Conservation (phyloP, 2,888 invertebrate species). For the Conomelus anceps region DNA sequence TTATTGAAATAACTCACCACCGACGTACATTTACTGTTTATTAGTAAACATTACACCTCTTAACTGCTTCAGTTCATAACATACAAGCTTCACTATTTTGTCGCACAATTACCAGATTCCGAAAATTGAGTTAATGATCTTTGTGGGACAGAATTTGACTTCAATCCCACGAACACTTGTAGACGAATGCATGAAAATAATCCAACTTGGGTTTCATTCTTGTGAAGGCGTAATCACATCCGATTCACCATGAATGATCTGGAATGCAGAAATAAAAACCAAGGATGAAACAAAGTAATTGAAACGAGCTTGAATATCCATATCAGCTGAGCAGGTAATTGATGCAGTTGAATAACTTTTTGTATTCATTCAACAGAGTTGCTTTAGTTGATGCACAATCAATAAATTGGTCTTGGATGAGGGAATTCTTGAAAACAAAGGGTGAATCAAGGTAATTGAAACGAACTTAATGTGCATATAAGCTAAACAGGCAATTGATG, state of each 20-base stretch:
- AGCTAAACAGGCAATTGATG: no score
- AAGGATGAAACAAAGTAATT: not conserved
- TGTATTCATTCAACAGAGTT: no score
- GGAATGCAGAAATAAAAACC: not conserved
- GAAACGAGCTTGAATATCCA: not conserved
- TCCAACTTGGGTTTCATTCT: not conserved
- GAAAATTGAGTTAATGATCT: no score
- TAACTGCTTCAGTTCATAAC: not conserved
- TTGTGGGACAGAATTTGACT: not conserved
- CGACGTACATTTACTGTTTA: not conserved
- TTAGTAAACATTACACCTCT: not conserved
- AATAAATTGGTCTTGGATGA: no score
- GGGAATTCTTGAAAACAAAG: no score
- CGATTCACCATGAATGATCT: not conserved
- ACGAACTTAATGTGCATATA: no score
- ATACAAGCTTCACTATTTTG: not conserved
- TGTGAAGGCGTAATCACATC: not conserved
- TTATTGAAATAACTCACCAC: not conserved
- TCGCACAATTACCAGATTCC: not conserved
- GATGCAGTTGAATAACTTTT: no score
- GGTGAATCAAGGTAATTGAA: no score
- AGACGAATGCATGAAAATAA: not conserved
- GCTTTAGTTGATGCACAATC: no score
- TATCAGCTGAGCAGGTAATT: not conserved
- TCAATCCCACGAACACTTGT: not conserved